Evolutionary conservation across 2,888 invertebrate genomes (phyloP).

Genomic region (Parnassius orleans): DNA sequence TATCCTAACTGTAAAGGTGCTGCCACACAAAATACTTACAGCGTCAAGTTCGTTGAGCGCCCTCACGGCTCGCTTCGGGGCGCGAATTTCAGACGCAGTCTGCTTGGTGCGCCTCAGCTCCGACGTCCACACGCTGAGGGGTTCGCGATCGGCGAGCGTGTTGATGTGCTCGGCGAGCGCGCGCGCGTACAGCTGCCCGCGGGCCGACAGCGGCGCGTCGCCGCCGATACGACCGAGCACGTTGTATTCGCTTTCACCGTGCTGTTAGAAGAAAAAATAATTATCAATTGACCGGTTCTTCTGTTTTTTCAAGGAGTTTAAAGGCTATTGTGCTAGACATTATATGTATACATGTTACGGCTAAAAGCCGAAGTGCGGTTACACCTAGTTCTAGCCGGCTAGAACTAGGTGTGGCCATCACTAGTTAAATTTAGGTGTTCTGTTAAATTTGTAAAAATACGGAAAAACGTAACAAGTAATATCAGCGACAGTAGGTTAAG

Average conservation of each 20-base stretch:
- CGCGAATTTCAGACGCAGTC: slow-evolving; percentile 89
- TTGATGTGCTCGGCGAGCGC: slow-evolving; percentile 87
- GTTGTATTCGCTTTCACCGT: slow-evolving; percentile 96
- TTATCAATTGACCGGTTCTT: too few species aligned
- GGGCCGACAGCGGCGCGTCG: slow-evolving; percentile 90
- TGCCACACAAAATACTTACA: slow-evolving; percentile 77
- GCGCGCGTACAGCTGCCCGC: slow-evolving; percentile 89
- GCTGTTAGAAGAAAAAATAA: slow-evolving; percentile 74
- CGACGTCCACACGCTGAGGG: slow-evolving; percentile 94
- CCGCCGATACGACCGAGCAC: slow-evolving; percentile 95
- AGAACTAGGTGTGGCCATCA: too few species aligned
- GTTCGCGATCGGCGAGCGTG: slow-evolving; percentile 81
- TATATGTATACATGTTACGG: too few species aligned
- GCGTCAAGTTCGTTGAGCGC: slow-evolving; percentile 96
- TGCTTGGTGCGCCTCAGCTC: slow-evolving; percentile 93
- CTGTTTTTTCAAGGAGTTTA: too few species aligned
- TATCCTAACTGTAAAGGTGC: too few species aligned
- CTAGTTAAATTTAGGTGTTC: too few species aligned
- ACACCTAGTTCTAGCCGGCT: too few species aligned
- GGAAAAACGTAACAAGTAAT: too few species aligned
- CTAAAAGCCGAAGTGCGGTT: too few species aligned
- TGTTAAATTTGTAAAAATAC: too few species aligned
- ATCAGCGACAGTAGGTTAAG: too few species aligned
- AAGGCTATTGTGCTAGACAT: too few species aligned
- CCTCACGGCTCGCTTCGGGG: slow-evolving; percentile 90